These are phyloP conservation scores for Urocynchramus pylzowi DNA, from an alignment of 2,113 vertebrate species.

Conservation along the genomic window DNA sequence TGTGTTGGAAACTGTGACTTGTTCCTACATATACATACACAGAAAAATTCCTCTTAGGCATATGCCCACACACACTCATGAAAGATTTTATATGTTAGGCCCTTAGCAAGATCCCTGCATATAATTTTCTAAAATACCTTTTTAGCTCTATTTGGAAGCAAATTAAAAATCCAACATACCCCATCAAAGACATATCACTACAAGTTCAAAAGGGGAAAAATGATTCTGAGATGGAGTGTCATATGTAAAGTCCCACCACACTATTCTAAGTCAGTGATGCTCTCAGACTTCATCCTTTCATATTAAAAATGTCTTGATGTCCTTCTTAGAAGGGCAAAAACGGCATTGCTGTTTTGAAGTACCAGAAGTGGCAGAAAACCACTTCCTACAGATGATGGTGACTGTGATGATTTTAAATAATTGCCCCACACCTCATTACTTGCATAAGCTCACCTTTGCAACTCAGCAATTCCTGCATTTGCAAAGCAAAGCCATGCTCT, in stretches of 20 bases:
- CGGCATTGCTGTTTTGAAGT: neutral
- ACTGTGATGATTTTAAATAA: neutral
- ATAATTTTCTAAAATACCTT: neutral
- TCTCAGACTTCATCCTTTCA: neutral
- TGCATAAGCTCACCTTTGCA: neutral
- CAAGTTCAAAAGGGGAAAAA: neutral
- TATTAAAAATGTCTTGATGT: neutral
- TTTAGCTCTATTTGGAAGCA: neutral
- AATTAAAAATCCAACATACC: neutral
- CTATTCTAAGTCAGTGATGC: neutral
- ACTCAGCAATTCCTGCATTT: neutral
- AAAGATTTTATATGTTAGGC: neutral
- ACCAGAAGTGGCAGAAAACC: neutral
- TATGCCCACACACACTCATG: rapidly evolving
- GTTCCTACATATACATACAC: neutral
- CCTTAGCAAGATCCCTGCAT: neutral
- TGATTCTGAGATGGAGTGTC: neutral
- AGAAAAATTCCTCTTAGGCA: neutral
- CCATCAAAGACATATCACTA: neutral
- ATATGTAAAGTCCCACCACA: neutral
- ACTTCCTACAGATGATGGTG: neutral
- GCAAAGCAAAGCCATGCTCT: neutral
- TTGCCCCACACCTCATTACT: neutral
- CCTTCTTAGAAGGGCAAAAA: neutral
- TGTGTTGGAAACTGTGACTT: neutral